Percentiles rank a stretch among this genome's conserved stretches.
Evolutionary conservation across 2,888 invertebrate species (phyloP).

Genomic region (Gastrophysa polygoni): DNA sequence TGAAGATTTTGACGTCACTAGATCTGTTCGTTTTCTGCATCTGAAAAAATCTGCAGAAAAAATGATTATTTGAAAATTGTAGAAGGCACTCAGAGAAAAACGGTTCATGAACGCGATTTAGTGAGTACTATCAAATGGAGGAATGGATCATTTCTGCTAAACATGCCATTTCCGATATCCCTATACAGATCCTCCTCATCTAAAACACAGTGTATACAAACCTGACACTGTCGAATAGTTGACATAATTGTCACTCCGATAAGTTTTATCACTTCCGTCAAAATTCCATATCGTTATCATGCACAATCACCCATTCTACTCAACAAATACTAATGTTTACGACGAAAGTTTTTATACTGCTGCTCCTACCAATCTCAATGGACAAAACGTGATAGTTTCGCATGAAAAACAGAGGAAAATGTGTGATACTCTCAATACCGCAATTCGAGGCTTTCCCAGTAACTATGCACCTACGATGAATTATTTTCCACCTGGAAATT

Average conservation of each 20-base stretch:
- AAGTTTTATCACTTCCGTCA: conserved; percentile 13
- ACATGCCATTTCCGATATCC: no score
- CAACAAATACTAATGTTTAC: conserved; percentile 40
- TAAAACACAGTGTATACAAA: background rate
- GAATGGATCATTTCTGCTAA: no score
- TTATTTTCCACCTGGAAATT: conserved; percentile 12
- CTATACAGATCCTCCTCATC: background rate
- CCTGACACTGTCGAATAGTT: no score
- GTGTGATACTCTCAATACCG: conserved; percentile 42
- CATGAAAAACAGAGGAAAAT: conserved; percentile 45
- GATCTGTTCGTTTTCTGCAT: no score
- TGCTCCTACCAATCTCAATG: conserved; percentile 42
- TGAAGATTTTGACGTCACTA: no score
- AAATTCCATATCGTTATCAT: conserved; percentile 22
- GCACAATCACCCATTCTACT: conserved; percentile 42
- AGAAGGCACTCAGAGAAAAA: no score
- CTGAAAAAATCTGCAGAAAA: no score
- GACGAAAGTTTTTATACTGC: conserved; percentile 38
- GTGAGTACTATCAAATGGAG: no score
- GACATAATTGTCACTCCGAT: background rate
- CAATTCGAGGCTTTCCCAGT: conserved; percentile 35
- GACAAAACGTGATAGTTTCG: conserved; percentile 42
- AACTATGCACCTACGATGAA: conserved; percentile 9
- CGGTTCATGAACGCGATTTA: no score
- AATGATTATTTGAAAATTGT: no score